These are phyloP conservation scores for Anoplopoma fimbria DNA, from an alignment of 2,113 vertebrate genomes.

Conservation along the genomic window DNA sequence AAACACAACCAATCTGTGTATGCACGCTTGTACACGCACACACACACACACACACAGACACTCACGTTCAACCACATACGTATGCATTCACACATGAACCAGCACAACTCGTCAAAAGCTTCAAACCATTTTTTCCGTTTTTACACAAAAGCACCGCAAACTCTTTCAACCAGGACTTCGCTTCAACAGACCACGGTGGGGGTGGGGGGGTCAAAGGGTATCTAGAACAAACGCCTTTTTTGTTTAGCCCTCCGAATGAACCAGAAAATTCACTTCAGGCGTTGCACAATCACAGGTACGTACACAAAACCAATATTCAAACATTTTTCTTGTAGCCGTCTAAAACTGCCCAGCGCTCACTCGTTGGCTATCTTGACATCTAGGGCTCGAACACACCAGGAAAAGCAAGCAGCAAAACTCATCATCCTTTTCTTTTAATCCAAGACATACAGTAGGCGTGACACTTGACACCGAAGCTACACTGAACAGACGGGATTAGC, in stretches of 20 bases:
- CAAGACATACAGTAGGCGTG: slow-evolving; percentile 8
- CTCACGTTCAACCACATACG: slow-evolving; percentile 35
- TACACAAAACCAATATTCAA: slow-evolving; percentile 24
- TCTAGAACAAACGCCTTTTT: not conserved
- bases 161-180: slow-evolving; percentile 25
- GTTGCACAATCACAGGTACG: slow-evolving; percentile 19
- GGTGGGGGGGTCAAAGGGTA: not conserved
- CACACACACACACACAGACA: too few species aligned
- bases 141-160: slow-evolving; percentile 57
- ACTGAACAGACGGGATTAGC: not conserved
- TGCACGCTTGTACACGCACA: too few species aligned
- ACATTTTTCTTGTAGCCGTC: not conserved
- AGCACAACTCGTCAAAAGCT: slow-evolving; percentile 55
- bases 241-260: slow-evolving; percentile 27
- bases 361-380: not conserved
- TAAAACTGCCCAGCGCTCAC: not conserved
- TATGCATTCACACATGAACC: slow-evolving; percentile 44
- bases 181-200: slow-evolving; percentile 8
- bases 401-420: not conserved
- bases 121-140: slow-evolving; percentile 45
- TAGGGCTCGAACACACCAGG: not conserved
- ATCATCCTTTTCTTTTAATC: slow-evolving; percentile 19
- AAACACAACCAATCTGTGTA: slow-evolving; percentile 53
- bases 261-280: not conserved
- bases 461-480: slow-evolving; percentile 15